Evolutionary conservation across 2,888 invertebrate species (phyloP), one percentile per base, ranked within the genome.

Genomic region (Drosophila mulleri): DNA sequence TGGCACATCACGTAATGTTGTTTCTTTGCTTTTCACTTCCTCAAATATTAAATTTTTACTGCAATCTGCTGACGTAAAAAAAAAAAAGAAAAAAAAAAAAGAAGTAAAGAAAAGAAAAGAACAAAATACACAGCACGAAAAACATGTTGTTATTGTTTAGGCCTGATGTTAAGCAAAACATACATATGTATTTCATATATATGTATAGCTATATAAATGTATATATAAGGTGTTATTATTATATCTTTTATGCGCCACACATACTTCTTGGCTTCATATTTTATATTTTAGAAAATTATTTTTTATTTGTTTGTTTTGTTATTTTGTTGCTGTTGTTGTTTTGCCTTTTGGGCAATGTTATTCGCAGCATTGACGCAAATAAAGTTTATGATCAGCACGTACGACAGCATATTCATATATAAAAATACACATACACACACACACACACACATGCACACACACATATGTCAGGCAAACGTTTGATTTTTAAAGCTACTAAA

Each of bases 311-410:
- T 83, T 84, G 78, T 72, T 81, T 78, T 56, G 44, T 6, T 14
- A 9, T 26, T 45, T 47, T 18, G 52, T n/a, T 26, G 37, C 72
- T 47, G 45, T n/a, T 18, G 4, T 39, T 9, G 11, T 47, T 35
- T 54, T 53, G 44, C 45, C 59, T 52, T 23, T 32, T 18, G 14
- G 29, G 18, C 45, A 12, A 47, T 56, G 47, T 41, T 52, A 47
- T 70, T 60, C 62, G 52, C 67, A 45, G 62, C 75, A 78, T 75
- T 74, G 75, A 68, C 57, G 80, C 63, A 83, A 87, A 80, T 89
- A 82, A 85, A 85, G 75, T 85, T 85, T 89, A 85, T 76, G 89
- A 89, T 89, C 82, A 72, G 75, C 89, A 89, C 85, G 89, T 85
- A 87, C 67, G 29, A 32, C 62, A 62, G 74, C 61, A 70, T 60